Conservation (phyloP, 2,113 vertebrate species). For the Dipodomys ordii region DNA sequence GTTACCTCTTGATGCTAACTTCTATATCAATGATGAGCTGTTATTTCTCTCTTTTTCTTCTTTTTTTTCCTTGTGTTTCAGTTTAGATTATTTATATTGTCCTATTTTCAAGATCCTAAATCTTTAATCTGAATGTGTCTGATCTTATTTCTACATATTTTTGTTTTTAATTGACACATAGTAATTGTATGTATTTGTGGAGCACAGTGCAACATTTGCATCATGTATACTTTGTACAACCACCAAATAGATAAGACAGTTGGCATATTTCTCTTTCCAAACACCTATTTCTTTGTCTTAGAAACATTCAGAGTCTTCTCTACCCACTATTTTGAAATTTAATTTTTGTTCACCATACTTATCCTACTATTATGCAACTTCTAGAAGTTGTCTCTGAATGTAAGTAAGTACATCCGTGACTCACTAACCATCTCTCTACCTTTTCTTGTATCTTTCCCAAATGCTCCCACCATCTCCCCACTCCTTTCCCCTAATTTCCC, state of each 20-base stretch:
- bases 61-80: neutral
- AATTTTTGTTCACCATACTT: neutral
- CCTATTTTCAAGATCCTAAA: neutral
- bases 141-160: neutral
- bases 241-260: neutral
- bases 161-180: neutral
- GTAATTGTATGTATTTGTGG: neutral
- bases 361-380: neutral
- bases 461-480: no score
- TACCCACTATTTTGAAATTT: no score
- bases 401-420: no score
- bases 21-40: neutral
- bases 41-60: neutral
- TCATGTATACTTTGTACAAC: neutral
- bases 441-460: no score
- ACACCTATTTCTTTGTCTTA: neutral
- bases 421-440: no score
- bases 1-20: neutral
- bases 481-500: no score
- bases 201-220: neutral
- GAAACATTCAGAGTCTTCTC: neutral
- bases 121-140: slow-evolving; percentile 2
- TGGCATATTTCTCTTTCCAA: no score
- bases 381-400: neutral
- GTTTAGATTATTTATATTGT: neutral